Base-by-base conservation (phyloP, 2,113 vertebrate genomes). In the Falco punctatus region DNA sequence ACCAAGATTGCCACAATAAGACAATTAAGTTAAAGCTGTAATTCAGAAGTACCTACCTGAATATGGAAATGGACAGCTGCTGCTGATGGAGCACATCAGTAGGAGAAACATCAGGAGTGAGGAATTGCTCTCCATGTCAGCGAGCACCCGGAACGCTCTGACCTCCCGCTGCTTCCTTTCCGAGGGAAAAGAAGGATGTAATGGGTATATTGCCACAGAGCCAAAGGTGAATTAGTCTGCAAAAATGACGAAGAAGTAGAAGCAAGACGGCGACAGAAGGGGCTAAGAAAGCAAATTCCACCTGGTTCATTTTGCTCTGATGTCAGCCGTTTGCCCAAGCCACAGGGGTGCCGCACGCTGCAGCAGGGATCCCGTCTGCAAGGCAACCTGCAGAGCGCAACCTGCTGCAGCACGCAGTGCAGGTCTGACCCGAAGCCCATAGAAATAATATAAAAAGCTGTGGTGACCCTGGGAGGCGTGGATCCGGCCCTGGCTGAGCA, bases 1-100 rank as follows among this genome's bases (percentile, higher is more conserved):
- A 16, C 35, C 51, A 52, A 57, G 28, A 42, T 2, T 55, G 27
- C 23, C 79, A 40, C 27, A 46, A 1, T 23, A 70, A 58, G 21
- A 40, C 14, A 66, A 48, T 23, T 11, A 20, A 27, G 54, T 44
- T 61, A 6, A 82, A 88, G 82, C 67, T 0, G 2, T 19, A 70
- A 57, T 51, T 70, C 51, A 78, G 46, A 92, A 81, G 24, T 24
- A 73, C 57, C 71, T 59, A 96, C 95, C 90, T 88, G 96, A 90
- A 40, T 72, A 72, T 13, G 93, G 81, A 54, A 79, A 48, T 0
- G 2, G 58, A 33, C 12, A 70, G 67, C 72, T 94, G 92, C 40
- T 91, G 65, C 35, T 30, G 78, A 84, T 62, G 74, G 9, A 95
- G 52, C 88, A 88, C 72, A 75, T 44, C 52, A 97, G 26, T 3